Evolutionary conservation across 2,888 invertebrate species (phyloP).

Genomic region (Tipula vernalis): DNA sequence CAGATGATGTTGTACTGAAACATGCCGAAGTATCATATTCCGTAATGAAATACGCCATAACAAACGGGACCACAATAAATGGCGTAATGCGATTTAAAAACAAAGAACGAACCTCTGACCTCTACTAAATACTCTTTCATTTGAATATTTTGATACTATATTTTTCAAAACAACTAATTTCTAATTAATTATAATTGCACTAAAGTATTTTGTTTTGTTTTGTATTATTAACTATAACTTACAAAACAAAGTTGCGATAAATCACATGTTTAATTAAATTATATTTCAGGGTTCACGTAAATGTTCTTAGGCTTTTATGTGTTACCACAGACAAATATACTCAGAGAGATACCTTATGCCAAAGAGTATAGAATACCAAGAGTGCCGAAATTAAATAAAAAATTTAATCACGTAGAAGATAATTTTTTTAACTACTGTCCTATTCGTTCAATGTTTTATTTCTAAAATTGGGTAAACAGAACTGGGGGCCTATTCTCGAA

Average conservation of each 20-base stretch:
- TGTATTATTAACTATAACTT: neutral
- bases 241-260: neutral
- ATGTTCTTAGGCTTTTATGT: neutral
- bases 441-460: too few species aligned
- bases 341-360: too few species aligned
- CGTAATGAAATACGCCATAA: too few species aligned
- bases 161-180: neutral
- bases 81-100: neutral
- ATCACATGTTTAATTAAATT: neutral
- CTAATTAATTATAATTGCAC: neutral
- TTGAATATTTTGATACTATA: neutral
- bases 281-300: neutral
- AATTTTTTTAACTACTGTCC: too few species aligned
- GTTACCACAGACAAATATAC: too few species aligned
- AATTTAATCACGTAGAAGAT: too few species aligned
- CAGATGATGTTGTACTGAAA: too few species aligned
- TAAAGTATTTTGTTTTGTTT: neutral
- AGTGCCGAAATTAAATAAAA: too few species aligned
- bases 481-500: too few species aligned
- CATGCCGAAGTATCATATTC: too few species aligned
- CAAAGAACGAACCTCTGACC: neutral
- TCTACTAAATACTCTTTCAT: neutral
- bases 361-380: too few species aligned
- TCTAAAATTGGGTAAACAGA: too few species aligned
- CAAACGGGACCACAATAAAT: neutral